Evolutionary conservation across 2,797 vertebrate genomes (phyloP).

Genomic region (Melanotaenia nigrans): DNA sequence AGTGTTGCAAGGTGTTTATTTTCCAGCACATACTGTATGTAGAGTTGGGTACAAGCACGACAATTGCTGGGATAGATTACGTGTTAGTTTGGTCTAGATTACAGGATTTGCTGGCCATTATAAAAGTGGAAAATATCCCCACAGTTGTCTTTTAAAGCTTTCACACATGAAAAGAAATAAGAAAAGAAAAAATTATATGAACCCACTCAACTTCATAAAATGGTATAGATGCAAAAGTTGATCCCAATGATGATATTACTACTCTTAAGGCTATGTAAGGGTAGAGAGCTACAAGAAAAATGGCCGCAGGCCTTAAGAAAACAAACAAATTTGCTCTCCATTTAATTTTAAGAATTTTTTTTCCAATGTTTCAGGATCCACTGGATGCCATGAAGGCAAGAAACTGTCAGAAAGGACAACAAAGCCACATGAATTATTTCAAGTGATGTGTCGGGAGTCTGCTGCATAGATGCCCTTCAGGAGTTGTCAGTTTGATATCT

Average conservation of each 20-base stretch:
- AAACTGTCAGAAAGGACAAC: conserved; percentile 75
- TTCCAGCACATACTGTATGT: too few relatives aligned
- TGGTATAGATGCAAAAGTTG: too few relatives aligned
- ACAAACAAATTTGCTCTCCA: background rate
- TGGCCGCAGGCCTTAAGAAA: background rate
- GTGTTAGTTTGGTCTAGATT: too few relatives aligned
- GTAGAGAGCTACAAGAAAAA: background rate
- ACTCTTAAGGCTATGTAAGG: background rate
- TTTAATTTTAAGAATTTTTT: conserved; percentile 6
- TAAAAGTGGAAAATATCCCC: too few relatives aligned
- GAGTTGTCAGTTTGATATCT: conserved; percentile 82
- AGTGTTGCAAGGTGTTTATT: background rate
- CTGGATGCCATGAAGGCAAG: conserved; percentile 51
- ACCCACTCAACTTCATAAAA: too few relatives aligned
- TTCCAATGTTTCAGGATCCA: conserved; percentile 41
- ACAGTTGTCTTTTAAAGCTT: too few relatives aligned
- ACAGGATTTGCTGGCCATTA: too few relatives aligned
- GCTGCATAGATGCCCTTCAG: conserved; percentile 76
- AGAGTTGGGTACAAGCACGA: background rate
- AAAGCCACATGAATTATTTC: conserved; percentile 72
- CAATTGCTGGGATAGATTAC: too few relatives aligned
- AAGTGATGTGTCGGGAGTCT: conserved; percentile 73
- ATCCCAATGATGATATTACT: background rate
- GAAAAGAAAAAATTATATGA: too few relatives aligned
- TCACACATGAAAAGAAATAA: background rate